Evolutionary conservation across 2,888 invertebrate species (phyloP).

Genomic region (Argyresthia goedartella): DNA sequence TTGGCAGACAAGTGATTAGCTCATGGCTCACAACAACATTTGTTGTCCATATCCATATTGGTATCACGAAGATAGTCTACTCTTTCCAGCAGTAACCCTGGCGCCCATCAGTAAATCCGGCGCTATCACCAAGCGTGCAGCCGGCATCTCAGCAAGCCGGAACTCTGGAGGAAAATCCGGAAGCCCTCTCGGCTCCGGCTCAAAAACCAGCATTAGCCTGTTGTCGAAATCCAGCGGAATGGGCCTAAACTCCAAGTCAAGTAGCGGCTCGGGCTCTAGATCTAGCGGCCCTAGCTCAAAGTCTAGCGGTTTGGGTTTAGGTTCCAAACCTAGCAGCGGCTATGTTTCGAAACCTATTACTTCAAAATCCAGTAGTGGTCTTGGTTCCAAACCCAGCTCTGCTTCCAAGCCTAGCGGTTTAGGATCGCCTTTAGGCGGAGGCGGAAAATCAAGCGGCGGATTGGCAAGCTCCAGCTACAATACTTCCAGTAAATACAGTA

Average conservation of each 20-base stretch:
- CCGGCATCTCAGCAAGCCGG: constrained; percentile 16
- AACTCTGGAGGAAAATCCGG: constrained; percentile 10
- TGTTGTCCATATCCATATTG: too few relatives aligned
- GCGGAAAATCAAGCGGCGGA: too few relatives aligned
- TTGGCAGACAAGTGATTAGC: too few relatives aligned
- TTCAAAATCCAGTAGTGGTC: too few relatives aligned
- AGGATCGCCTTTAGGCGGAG: too few relatives aligned
- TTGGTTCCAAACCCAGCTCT: too few relatives aligned
- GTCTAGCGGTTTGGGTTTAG: too few relatives aligned
- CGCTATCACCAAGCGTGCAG: constrained; percentile 34
- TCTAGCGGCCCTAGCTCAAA: background rate
- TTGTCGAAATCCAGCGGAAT: background rate
- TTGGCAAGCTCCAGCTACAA: background rate
- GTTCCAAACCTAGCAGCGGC: background rate
- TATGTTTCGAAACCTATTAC: too few relatives aligned
- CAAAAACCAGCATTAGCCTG: background rate
- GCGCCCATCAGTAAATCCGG: constrained; percentile 37
- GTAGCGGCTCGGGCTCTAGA: background rate
- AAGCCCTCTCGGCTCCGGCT: background rate
- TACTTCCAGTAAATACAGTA: constrained; percentile 17
- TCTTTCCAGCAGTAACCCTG: constrained; percentile 18
- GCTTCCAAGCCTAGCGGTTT: too few relatives aligned
- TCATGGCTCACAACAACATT: too few relatives aligned
- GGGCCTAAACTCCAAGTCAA: background rate
- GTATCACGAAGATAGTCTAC: too few relatives aligned